Evolutionary conservation across 2,888 invertebrate genomes (phyloP), one percentile per base, ranked within the genome.

Genomic region (Thysanoteuthis rhombus): DNA sequence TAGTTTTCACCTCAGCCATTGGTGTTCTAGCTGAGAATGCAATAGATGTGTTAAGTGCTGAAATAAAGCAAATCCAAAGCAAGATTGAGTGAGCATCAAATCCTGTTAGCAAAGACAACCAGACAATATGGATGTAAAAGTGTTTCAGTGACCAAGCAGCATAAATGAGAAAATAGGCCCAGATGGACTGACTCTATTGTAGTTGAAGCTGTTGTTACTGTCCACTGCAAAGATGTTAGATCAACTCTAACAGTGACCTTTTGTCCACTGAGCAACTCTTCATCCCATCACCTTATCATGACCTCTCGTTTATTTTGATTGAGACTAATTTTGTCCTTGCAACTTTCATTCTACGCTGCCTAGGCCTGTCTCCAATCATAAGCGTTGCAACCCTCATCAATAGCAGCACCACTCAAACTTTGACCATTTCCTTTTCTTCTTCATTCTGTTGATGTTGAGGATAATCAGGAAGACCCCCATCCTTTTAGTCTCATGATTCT

Each of bases 211-310:
- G n/a, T 75, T 75, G 25, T 75, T n/a, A 25, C n/a, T 75, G 75
- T 75, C 75, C n/a, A 75, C n/a, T 75, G n/a, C n/a, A 75, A 75
- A 75, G 75, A 36, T 75, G 75, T 75, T 75, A 75, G 75, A n/a
- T 12, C 75, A 75, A n/a, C 58, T 32, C 58, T 32, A 32, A 10
- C 28, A 8, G 25, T 58, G 58, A 58, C 58, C 58, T 58, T 58
- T 58, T 32, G 28, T 58, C 58, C 32, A 58, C 75, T n/a, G 36
- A 75, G 75, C 75, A 12, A 75, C 75, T 75, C 75, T 75, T 75
- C 75, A 75, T 75, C 75, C 75, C 75, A 75, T 75, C 75, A n/a
- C 75, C 75, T 75, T 75, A n/a, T 75, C 75, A 75, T 75, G 75
- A 75, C 75, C 75, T 3, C 75, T 75, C 75, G 75, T 75, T 75